Conservation (phyloP, 2,113 vertebrate species). For the Phycodurus eques region DNA sequence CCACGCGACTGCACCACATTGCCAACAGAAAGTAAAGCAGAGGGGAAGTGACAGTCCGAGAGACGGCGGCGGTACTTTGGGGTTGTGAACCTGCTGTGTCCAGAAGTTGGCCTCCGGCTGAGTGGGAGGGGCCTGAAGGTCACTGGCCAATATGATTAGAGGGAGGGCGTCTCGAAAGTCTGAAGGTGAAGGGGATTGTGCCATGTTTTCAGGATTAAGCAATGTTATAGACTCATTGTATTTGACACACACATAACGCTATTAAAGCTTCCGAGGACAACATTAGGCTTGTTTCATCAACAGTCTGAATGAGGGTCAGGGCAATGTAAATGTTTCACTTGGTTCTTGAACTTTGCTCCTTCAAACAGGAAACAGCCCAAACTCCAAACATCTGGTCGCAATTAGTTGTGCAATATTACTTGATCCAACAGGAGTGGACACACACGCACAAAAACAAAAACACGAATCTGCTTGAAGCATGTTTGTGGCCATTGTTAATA, state of each 20-base stretch:
- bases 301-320: not conserved
- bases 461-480: no score
- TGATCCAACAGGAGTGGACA: not conserved
- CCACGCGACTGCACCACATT: conserved; percentile 71
- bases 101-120: conserved; percentile 37
- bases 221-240: not conserved
- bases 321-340: conserved; percentile 63
- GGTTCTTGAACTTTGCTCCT: conserved; percentile 57
- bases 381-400: conserved; percentile 7
- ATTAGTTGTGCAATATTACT: conserved; percentile 7
- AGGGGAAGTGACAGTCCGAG: conserved; percentile 8
- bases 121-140: conserved; percentile 52
- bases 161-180: conserved; percentile 45
- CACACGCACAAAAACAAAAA: not conserved
- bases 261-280: not conserved
- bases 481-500: no score
- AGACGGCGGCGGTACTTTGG: conserved; percentile 33
- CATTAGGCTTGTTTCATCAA: not conserved
- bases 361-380: conserved; percentile 26
- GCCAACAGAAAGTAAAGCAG: conserved; percentile 12
- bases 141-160: conserved; percentile 59
- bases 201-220: not conserved
- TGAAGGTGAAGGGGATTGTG: conserved; percentile 18
- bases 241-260: not conserved
- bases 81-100: conserved; percentile 30